phyloP scores from a whole-genome alignment of 1,140 invertebrate genomes.

The Leptinotarsa lineolata region DNA sequence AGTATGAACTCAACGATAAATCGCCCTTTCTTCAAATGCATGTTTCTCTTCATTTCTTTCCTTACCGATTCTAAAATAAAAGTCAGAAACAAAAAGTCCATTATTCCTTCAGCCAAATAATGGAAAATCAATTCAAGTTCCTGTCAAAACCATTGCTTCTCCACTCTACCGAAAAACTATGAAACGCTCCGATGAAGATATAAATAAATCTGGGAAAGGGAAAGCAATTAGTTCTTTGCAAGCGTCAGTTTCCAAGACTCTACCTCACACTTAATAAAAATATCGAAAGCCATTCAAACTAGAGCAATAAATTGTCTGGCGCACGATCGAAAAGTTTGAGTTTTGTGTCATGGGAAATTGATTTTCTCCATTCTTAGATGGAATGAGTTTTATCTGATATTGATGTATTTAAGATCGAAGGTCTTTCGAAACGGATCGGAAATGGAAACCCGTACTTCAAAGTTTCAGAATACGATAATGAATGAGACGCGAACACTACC shows the following conservation, averaged over 20 bases:
- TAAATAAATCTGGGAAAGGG: not conserved
- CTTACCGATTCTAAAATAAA: too few relatives aligned
- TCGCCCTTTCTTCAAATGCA: too few relatives aligned
- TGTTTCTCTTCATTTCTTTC: too few relatives aligned
- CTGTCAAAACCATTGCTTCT: too few relatives aligned
- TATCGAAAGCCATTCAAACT: slow-evolving; percentile 4
- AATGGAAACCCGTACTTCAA: too few relatives aligned
- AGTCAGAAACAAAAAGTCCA: too few relatives aligned
- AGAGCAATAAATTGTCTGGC: not conserved
- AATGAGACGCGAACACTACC: too few relatives aligned
- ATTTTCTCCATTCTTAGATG: not conserved
- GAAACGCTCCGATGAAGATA: slow-evolving; percentile 3
- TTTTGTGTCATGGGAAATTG: not conserved
- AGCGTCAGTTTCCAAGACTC: not conserved
- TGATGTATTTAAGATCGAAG: not conserved
- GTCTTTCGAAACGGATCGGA: not conserved
- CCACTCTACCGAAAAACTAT: too few relatives aligned
- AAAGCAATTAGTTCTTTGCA: slow-evolving; percentile 11
- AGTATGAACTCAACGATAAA: too few relatives aligned
- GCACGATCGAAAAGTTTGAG: slow-evolving; percentile 10
- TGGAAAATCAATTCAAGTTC: too few relatives aligned
- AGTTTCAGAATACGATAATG: too few relatives aligned
- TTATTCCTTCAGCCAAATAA: too few relatives aligned
- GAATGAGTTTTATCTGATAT: slow-evolving; percentile 9
- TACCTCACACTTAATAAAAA: not conserved